Evolutionary conservation across 2,113 vertebrate genomes (phyloP), one percentile per base, ranked within the genome.

Genomic region (Nothobranchius furzeri): DNA sequence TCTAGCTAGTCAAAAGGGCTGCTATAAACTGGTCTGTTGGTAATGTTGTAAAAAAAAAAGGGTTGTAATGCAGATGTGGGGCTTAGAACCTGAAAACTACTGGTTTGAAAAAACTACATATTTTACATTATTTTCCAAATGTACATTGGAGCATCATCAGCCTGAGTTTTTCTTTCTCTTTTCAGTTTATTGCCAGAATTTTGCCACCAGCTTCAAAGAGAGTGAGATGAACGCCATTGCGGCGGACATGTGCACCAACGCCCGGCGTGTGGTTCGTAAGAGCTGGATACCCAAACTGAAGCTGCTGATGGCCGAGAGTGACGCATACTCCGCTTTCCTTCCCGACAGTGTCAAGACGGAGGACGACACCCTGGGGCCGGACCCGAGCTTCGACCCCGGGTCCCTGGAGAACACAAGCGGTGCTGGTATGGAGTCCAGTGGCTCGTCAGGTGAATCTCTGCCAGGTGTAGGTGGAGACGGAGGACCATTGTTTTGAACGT

Each of bases 211-310:
- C 92, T 98, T 98, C 93, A 97, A 97, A 88, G 96, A 98, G 90
- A 98, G 96, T 1, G 96, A 98, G 90, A 98, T 98, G 96, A 98
- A 98, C 0, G 96, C 96, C 83, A 98, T 98, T 2, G 96, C 96
- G 0, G 96, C 96, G 0, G 96, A 98, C 91, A 98, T 98, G 96
- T 98, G 96, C 91, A 98, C 96, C 81, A 98, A 98, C 0, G 96
- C 96, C 43, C 94, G 96, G 4, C 95, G 96, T 0, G 96, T 98
- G 3, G 96, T 98, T 58, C 94, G 96, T 1, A 98, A 98, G 90
- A 96, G 96, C 92, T 98, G 96, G 96, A 95, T 98, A 76, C 96
- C 96, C 73, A 97, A 97, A 76, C 89, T 95, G 54, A 97, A 98
- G 93, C 91, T 96, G 24, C 94, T 96, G 75, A 94, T 93, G 94